phyloP scores from a whole-genome alignment of 2,888 invertebrate species.

The Loripinus fragilis region DNA sequence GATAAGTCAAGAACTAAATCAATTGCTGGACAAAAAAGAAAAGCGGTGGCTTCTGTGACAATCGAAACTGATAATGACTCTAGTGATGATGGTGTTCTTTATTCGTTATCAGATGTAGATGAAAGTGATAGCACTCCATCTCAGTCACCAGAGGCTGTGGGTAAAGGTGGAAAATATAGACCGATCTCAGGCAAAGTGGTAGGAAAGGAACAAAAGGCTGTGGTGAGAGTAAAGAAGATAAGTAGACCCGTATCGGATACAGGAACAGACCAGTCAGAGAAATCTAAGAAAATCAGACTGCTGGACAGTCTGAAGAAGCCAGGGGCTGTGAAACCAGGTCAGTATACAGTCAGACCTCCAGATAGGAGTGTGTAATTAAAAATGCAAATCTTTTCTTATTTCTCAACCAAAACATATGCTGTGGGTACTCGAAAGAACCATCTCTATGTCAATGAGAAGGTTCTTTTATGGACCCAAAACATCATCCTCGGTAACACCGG shows the following conservation, averaged over 20 bases:
- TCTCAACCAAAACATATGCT: no score
- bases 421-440: no score
- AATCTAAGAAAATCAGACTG: conserved; percentile 61
- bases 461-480: no score
- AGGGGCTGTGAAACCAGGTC: conserved; percentile 40
- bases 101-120: conserved; percentile 59
- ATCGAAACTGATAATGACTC: conserved; percentile 37
- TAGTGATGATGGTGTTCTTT: conserved; percentile 68
- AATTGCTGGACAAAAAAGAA: not conserved
- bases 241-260: conserved; percentile 17
- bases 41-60: not conserved
- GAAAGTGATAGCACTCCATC: not conserved
- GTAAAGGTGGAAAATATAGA: not conserved
- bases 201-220: not conserved
- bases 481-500: no score
- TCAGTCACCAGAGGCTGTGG: not conserved
- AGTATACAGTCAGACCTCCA: not conserved
- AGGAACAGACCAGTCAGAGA: conserved; percentile 19
- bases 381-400: no score
- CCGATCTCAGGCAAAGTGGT: not conserved
- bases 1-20: conserved; percentile 22
- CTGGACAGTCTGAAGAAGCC: conserved; percentile 58
- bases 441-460: no score
- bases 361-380: no score
- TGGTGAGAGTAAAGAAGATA: not conserved